Conservation (phyloP, 2,888 invertebrate genomes). For the Amphipyra tragopoginis region DNA sequence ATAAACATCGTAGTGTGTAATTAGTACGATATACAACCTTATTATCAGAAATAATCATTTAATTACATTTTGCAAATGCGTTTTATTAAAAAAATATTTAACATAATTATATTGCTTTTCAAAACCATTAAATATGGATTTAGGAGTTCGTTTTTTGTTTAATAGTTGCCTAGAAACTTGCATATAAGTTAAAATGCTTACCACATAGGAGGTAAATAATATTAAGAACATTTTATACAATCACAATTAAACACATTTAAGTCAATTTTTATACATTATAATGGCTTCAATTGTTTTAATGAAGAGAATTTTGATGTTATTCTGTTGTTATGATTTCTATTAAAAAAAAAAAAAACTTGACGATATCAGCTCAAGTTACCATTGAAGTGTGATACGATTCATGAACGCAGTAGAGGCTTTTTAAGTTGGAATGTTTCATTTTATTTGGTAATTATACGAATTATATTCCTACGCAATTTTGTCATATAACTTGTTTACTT, state of each 20-base stretch:
- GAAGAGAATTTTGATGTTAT: neutral
- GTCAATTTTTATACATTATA: neutral
- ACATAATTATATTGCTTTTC: too few species aligned
- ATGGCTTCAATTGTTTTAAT: neutral
- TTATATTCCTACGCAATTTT: conserved; percentile 7
- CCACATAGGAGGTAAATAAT: too few species aligned
- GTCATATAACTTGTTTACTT: neutral
- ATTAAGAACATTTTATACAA: too few species aligned
- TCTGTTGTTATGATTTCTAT: conserved; percentile 11
- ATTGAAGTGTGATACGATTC: conserved; percentile 19
- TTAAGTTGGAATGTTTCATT: neutral
- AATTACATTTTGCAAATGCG: conserved; percentile 10
- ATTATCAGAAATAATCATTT: neutral
- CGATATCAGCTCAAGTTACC: conserved; percentile 37
- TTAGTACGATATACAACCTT: neutral
- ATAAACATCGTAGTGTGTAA: too few species aligned
- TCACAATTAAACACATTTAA: neutral
- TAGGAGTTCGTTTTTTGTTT: too few species aligned
- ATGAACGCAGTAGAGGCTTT: conserved; percentile 15
- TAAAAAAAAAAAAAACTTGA: conserved; percentile 32
- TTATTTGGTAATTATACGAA: conserved; percentile 5
- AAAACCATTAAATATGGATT: too few species aligned
- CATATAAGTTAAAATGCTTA: neutral
- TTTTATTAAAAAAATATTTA: conserved; percentile 3
- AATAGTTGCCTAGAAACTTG: conserved; percentile 15